Conservation (phyloP, 2,797 vertebrate genomes). For the Micrastur ruficollis region DNA sequence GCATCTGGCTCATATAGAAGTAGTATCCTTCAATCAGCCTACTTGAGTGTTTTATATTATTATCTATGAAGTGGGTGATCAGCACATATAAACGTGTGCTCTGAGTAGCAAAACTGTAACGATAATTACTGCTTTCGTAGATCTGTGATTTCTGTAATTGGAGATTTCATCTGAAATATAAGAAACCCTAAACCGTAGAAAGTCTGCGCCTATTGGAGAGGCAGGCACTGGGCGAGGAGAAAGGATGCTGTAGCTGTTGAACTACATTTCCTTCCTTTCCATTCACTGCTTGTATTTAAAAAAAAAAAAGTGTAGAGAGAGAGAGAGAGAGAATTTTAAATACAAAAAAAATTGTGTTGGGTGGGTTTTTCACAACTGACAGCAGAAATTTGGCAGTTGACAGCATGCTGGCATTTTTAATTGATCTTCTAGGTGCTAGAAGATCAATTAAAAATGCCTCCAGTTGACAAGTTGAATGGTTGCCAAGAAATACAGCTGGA, state of each 20-base stretch:
- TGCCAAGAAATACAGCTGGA: slow-evolving; percentile 10
- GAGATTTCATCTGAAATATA: neutral
- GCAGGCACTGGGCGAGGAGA: neutral
- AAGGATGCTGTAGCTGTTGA: neutral
- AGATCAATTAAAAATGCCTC: no score
- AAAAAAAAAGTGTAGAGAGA: no score
- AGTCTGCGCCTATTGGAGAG: neutral
- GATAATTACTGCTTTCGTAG: slow-evolving; percentile 15
- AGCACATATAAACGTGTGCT: neutral
- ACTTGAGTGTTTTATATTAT: neutral
- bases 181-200: neutral
- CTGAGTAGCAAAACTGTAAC: neutral
- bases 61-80: neutral
- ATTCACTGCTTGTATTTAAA: neutral
- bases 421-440: neutral
- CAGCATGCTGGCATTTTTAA: neutral
- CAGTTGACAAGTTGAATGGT: neutral
- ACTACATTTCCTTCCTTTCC: neutral
- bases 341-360: neutral
- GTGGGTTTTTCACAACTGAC: neutral
- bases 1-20: neutral
- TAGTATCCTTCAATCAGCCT: neutral
- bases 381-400: neutral
- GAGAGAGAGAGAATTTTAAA: no score
- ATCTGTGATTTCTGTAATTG: neutral